These are phyloP conservation scores for Cyprinodon diabolis DNA, from an alignment of 2,797 vertebrate species.

Conservation along the genomic window DNA sequence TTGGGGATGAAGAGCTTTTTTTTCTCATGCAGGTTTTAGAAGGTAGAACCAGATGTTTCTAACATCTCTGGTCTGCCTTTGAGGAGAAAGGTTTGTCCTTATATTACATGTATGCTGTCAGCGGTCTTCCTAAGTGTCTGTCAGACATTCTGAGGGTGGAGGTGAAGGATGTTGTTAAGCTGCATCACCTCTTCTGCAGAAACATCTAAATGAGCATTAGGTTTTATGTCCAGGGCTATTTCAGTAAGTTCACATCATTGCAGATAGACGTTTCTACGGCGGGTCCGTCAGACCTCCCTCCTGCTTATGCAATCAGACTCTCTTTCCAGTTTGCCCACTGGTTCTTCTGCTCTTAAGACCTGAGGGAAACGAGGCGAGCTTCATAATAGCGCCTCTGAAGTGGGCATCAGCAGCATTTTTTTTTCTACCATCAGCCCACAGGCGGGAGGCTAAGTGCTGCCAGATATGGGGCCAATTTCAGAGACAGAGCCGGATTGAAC, in stretches of 20 bases:
- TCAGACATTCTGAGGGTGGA: conserved; percentile 10
- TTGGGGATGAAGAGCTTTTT: conserved; percentile 18
- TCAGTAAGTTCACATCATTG: conserved; percentile 15
- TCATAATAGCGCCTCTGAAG: conserved; percentile 56
- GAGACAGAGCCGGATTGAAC: conserved; percentile 75
- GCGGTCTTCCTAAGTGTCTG: conserved; percentile 3
- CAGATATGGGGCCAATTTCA: conserved; percentile 30
- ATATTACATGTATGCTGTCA: neutral
- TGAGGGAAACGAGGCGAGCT: conserved; percentile 2
- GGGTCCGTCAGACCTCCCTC: neutral
- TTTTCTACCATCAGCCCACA: conserved; percentile 35
- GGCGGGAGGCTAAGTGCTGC: conserved; percentile 39
- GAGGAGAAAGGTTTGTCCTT: conserved; percentile 13
- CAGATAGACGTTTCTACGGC: conserved; percentile 10
- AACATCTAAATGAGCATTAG: conserved; percentile 26
- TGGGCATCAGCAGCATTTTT: conserved; percentile 60
- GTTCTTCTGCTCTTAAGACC: conserved; percentile 6
- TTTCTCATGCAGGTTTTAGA: neutral
- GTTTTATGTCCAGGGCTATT: conserved; percentile 4
- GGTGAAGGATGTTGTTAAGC: conserved; percentile 9
- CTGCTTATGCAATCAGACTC: conserved; percentile 12
- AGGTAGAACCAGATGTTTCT: conserved; percentile 1
- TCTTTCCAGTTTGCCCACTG: conserved; percentile 1
- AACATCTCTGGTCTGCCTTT: conserved; percentile 11
- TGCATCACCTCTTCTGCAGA: conserved; percentile 23